A percentile compares a stretch with the other conserved stretches of the same genome.
Conservation (phyloP, 2,888 invertebrate species). For the Zele albiditarsus region DNA sequence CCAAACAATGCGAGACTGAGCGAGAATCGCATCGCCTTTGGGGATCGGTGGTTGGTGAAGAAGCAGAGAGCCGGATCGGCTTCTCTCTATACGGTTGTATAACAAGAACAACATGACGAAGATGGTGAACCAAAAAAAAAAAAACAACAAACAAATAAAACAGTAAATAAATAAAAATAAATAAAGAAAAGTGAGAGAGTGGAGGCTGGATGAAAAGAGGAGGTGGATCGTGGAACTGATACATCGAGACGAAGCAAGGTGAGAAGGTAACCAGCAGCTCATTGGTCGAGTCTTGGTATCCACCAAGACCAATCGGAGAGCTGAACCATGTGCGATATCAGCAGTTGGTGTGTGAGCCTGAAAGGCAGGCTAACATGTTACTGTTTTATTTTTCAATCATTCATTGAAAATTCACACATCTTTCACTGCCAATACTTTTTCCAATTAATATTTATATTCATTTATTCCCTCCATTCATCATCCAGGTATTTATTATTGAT, state of each 20-base stretch:
- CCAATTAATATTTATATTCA: no score
- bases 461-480: no score
- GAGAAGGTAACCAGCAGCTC: constrained; percentile 62
- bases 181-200: constrained; percentile 38
- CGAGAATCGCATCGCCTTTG: constrained; percentile 56
- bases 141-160: constrained; percentile 36
- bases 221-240: constrained; percentile 49
- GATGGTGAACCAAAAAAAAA: neutral
- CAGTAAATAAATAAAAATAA: constrained; percentile 10
- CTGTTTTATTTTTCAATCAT: neutral
- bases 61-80: constrained; percentile 44
- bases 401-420: no score
- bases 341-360: neutral
- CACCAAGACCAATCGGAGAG: constrained; percentile 61
- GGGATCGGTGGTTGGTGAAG: constrained; percentile 44
- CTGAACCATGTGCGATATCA: neutral
- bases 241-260: constrained; percentile 52
- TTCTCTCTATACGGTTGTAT: constrained; percentile 33
- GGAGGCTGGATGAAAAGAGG: constrained; percentile 45
- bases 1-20: constrained; percentile 67
- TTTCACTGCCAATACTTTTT: no score
- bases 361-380: constrained; percentile 31
- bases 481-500: no score
- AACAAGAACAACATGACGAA: constrained; percentile 45
- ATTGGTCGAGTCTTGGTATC: constrained; percentile 63